Percentiles rank a stretch among this genome's conserved stretches.
phyloP scores from a whole-genome alignment of 2,113 vertebrate genomes.

The Bufo bufo region DNA sequence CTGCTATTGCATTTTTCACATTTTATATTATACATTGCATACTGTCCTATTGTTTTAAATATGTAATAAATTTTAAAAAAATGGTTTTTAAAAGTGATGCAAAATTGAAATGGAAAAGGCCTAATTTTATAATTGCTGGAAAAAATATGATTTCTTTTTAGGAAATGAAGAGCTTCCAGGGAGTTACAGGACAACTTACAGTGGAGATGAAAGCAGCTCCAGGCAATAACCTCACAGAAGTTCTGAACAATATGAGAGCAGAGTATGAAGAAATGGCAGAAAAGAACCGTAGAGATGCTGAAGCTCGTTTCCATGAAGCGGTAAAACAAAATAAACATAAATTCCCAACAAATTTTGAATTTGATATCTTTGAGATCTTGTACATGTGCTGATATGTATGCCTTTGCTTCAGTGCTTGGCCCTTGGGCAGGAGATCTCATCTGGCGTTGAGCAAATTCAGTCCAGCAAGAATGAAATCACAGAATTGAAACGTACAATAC shows the following conservation, averaged over 20 bases:
- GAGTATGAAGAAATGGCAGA: conserved; percentile 74
- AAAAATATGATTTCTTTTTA: conserved; percentile 56
- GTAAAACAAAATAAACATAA: conserved; percentile 60
- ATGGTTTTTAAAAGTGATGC: too few relatives aligned
- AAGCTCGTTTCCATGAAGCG: conserved; percentile 76
- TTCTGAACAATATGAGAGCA: conserved; percentile 73
- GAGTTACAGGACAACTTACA: conserved; percentile 65
- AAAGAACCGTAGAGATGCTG: conserved; percentile 72
- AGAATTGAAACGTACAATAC: conserved; percentile 55
- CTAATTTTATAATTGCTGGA: too few relatives aligned
- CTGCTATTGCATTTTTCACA: background rate
- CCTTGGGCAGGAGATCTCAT: conserved; percentile 36
- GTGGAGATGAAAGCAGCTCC: conserved; percentile 75
- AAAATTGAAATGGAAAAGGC: too few relatives aligned
- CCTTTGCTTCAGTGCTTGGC: conserved; percentile 50
- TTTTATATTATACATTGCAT: background rate
- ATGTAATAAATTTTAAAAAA: too few relatives aligned
- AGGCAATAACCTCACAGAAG: conserved; percentile 64
- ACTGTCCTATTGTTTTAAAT: background rate
- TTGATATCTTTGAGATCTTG: background rate
- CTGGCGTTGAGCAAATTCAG: conserved; percentile 47
- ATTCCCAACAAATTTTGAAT: background rate
- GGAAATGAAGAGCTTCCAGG: conserved; percentile 71
- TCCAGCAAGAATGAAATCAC: conserved; percentile 50
- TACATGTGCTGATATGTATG: background rate